These are phyloP conservation scores for Bombus superbus DNA, from an alignment of 1,140 invertebrate species.

Conservation along the genomic window DNA sequence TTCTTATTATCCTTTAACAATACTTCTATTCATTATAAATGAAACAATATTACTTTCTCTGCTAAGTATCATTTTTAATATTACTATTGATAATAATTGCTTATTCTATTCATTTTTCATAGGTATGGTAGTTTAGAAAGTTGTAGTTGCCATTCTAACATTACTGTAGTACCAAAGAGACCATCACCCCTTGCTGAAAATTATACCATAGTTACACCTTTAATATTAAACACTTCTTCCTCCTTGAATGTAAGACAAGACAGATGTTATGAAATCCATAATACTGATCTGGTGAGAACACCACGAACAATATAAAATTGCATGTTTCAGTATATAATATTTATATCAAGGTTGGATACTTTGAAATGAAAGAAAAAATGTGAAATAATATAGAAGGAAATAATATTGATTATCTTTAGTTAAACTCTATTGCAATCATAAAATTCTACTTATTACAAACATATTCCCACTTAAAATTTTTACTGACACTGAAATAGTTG, in stretches of 20 bases:
- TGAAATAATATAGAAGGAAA: background rate
- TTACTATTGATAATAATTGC: conserved; percentile 1
- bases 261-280: conserved; percentile 64
- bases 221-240: conserved; percentile 24
- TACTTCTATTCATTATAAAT: background rate
- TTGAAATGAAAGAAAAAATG: background rate
- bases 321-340: conserved; percentile 9
- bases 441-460: background rate
- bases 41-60: background rate
- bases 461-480: background rate
- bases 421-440: background rate
- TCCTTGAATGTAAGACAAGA: conserved; percentile 49
- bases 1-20: background rate
- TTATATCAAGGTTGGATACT: conserved; percentile 11
- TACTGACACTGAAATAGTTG: background rate
- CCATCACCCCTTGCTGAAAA: conserved; percentile 50
- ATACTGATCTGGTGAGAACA: conserved; percentile 65
- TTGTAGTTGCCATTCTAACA: conserved; percentile 57
- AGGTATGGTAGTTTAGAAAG: conserved; percentile 66
- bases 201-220: conserved; percentile 34
- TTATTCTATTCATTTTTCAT: conserved; percentile 13
- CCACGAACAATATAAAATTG: conserved; percentile 33
- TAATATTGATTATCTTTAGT: background rate
- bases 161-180: conserved; percentile 56
- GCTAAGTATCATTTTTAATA: background rate